Conservation (phyloP, 2,888 invertebrate genomes). For the Polietes domitor region DNA sequence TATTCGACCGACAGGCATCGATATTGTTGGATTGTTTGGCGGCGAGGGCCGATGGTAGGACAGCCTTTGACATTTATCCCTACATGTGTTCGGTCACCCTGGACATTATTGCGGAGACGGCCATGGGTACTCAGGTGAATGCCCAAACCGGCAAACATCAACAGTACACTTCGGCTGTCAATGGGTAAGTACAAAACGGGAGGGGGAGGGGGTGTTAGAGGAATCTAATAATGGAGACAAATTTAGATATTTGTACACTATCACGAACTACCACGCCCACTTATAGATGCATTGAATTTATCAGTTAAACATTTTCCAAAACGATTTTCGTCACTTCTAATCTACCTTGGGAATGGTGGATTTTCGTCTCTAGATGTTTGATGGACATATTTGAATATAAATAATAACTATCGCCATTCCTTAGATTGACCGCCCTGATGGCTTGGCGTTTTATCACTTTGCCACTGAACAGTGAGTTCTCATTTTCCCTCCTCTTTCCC, state of each 20-base stretch:
- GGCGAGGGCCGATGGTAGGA: constrained; percentile 79
- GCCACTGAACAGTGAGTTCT: constrained; percentile 67
- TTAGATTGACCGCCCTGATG: constrained; percentile 72
- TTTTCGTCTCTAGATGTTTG: too few species aligned
- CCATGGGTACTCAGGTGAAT: constrained; percentile 77
- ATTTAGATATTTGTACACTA: too few species aligned
- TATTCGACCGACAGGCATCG: constrained; percentile 85
- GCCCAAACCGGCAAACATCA: constrained; percentile 84
- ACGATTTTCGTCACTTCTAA: too few species aligned
- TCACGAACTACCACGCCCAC: too few species aligned
- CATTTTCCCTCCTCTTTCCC: constrained; percentile 73
- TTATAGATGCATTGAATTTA: too few species aligned
- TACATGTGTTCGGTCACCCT: constrained; percentile 83
- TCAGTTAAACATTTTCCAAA: too few species aligned
- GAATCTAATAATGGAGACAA: too few species aligned
- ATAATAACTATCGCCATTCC: neutral
- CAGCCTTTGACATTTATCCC: constrained; percentile 83
- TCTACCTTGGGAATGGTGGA: too few species aligned
- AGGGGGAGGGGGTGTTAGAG: too few species aligned
- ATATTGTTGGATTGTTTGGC: constrained; percentile 83
- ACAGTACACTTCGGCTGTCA: constrained; percentile 87
- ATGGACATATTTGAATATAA: neutral
- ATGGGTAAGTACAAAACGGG: constrained; percentile 82
- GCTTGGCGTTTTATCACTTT: constrained; percentile 71
- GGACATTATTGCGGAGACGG: constrained; percentile 82